Base-by-base conservation (phyloP, 2,888 invertebrate species). In the Mycalesis mineus region DNA sequence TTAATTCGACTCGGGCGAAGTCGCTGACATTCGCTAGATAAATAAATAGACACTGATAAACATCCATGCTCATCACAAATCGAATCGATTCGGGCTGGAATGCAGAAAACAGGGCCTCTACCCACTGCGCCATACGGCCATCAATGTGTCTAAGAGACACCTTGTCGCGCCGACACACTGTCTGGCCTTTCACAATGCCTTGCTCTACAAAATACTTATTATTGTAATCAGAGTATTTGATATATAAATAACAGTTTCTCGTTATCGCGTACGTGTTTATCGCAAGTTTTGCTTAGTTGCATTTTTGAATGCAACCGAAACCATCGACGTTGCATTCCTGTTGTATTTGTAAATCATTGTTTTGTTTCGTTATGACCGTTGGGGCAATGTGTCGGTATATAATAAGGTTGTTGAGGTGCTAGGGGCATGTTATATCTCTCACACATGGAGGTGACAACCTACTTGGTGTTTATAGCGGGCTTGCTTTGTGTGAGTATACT, bases 321-420 rank as follows among this genome's bases (percentile, higher is more conserved):
- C 47, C 39, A 54, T 47, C 53, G 37, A 49, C n/a, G 22, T 31
- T 14, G 40, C 29, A 50, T 61, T 69, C 68, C 59, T 63, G 61
- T 56, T 56, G 62, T 45, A 57, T 62, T 61, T 55, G 61, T 65
- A 58, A 63, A 66, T 48, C 62, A 64, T 65, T 69, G 52, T 42
- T 57, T 37, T 49, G 29, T 56, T 48, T 28, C 15, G 41, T 42
- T 22, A 15, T n/a, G 47, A 60, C 29, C 42, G 52, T 22, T 61
- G 78, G 73, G 68, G 80, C 72, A 84, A 84, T 77, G 74, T 68
- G 62, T 66, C 45, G 36, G 70, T 86, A 87, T 86, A 86, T 73
- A 86, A 72, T 63, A 67, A 57, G 61, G 62, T 62, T 58, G 60
- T 57, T 56, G 45, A 61, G 57, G 49, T 39, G 45, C 57, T 49